A percentile compares a stretch with the other conserved stretches of the same genome.
phyloP scores from a whole-genome alignment of 2,113 vertebrate species.

The Murina feae region DNA sequence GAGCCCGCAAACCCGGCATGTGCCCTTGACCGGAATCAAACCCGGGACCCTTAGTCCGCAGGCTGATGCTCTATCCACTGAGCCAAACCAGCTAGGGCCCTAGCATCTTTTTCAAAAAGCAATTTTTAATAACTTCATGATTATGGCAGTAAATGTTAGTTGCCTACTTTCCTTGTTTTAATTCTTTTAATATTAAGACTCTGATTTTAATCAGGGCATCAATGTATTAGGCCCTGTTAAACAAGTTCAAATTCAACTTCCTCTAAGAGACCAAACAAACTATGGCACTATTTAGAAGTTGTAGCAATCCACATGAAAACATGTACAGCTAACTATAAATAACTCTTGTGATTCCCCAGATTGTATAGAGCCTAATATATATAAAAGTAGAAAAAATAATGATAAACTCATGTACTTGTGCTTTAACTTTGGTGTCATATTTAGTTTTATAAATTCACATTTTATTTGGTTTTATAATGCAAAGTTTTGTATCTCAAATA shows the following conservation, averaged over 20 bases:
- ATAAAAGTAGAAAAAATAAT: too few species aligned
- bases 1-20: too few species aligned
- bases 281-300: background rate
- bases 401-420: background rate
- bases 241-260: background rate
- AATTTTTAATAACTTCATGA: background rate
- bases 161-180: background rate
- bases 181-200: background rate
- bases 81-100: background rate
- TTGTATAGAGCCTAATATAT: too few species aligned
- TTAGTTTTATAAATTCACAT: slow-evolving; percentile 5
- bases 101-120: background rate
- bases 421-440: background rate
- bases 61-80: too few species aligned
- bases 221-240: background rate
- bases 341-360: too few species aligned
- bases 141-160: background rate
- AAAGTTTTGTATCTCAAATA: background rate
- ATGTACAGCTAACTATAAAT: too few species aligned
- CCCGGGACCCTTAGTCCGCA: too few species aligned
- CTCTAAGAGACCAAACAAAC: background rate
- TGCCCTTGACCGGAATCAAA: too few species aligned
- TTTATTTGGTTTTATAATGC: background rate
- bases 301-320: background rate
- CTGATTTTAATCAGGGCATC: background rate